phyloP scores from a whole-genome alignment of 2,113 vertebrate species.

The Oceanodroma tethys region DNA sequence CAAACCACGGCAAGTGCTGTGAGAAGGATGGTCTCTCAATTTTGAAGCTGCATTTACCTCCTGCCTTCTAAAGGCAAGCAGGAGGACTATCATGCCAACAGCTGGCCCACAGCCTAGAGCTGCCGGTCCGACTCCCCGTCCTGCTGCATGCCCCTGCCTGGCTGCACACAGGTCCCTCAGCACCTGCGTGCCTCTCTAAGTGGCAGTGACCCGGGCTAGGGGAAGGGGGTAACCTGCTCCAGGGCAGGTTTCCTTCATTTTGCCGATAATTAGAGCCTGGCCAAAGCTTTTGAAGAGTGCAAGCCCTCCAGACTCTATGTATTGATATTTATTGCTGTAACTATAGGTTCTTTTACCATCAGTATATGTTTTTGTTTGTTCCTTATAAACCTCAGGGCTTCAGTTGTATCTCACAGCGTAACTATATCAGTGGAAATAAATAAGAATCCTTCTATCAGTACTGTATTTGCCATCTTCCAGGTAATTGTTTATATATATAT shows the following conservation, averaged over 20 bases:
- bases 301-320: background rate
- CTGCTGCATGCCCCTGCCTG: background rate
- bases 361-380: background rate
- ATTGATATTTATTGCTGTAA: background rate
- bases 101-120: background rate
- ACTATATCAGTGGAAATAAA: background rate
- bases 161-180: background rate
- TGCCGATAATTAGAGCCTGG: background rate
- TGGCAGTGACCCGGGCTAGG: background rate
- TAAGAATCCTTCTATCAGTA: background rate
- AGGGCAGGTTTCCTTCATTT: background rate
- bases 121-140: accelerated
- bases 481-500: background rate
- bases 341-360: background rate
- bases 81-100: background rate
- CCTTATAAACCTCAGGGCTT: background rate
- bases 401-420: background rate
- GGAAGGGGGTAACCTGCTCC: background rate
- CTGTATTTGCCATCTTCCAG: background rate
- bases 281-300: background rate
- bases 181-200: background rate
- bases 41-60: background rate
- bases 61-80: background rate
- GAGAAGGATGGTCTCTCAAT: background rate
- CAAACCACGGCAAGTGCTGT: background rate